These are phyloP conservation scores for Neoscelio sp. DNA, from an alignment of 2,888 invertebrate genomes.

Conservation along the genomic window DNA sequence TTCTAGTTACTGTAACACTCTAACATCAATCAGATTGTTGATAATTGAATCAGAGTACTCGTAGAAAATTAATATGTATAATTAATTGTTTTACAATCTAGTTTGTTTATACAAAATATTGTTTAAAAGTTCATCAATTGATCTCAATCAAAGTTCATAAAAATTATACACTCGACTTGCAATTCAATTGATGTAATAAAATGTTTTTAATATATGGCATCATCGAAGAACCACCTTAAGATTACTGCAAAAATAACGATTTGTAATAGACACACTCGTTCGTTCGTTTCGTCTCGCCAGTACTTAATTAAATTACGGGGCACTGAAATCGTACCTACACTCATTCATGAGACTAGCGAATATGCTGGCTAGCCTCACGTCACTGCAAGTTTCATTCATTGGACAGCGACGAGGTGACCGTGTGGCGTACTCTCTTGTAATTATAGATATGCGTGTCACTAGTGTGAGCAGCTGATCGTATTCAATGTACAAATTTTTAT, in stretches of 20 bases:
- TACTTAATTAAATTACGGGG: conserved; percentile 79
- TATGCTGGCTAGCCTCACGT: conserved; percentile 71
- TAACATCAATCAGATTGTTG: too few species aligned
- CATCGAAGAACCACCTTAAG: conserved; percentile 32
- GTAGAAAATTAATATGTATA: too few species aligned
- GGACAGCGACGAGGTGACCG: conserved; percentile 72
- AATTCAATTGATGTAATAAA: too few species aligned
- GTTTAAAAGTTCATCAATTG: too few species aligned
- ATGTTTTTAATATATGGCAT: conserved; percentile 12
- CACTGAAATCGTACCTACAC: conserved; percentile 77
- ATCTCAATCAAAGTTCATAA: too few species aligned
- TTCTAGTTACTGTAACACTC: too few species aligned
- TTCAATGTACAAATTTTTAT: conserved; percentile 33
- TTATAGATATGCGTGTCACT: conserved; percentile 65
- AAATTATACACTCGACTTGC: background rate
- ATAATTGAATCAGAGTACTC: too few species aligned
- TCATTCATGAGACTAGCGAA: conserved; percentile 75
- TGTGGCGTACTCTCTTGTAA: conserved; percentile 65
- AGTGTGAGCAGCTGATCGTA: conserved; percentile 59
- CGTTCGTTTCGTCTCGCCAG: conserved; percentile 62
- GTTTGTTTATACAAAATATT: too few species aligned
- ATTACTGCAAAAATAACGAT: conserved; percentile 58
- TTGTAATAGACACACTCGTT: conserved; percentile 57
- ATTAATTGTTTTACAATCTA: too few species aligned
- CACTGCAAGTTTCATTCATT: conserved; percentile 75